Percentiles rank a stretch among this genome's conserved stretches.
Evolutionary conservation across 2,797 vertebrate genomes (phyloP).

Genomic region (Borostomias antarcticus): DNA sequence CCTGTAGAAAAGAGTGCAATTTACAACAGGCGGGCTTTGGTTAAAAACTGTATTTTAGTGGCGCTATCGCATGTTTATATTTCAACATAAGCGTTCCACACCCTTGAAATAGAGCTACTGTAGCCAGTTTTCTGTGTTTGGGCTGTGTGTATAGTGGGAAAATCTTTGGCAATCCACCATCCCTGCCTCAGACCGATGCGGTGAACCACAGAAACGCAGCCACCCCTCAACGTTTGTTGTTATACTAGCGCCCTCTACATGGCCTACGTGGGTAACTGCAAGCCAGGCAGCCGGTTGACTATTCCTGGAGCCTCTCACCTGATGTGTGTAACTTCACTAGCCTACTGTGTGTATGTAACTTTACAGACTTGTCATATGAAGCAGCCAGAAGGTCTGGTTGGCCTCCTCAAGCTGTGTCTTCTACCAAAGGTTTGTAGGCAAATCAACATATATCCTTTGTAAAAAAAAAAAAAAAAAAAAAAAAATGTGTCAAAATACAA

Average conservation of each 20-base stretch:
- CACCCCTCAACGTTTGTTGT: constrained; percentile 1
- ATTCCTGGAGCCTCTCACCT: background rate
- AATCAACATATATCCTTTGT: no score
- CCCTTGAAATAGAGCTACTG: background rate
- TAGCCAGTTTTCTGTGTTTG: background rate
- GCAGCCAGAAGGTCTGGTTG: constrained; percentile 83
- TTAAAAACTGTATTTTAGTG: background rate
- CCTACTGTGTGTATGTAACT: constrained; percentile 29
- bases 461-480: no score
- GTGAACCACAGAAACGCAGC: constrained; percentile 35
- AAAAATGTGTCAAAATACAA: background rate
- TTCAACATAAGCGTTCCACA: background rate
- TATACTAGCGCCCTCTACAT: constrained; percentile 18
- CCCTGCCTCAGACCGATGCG: constrained; percentile 26
- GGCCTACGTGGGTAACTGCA: constrained; percentile 21
- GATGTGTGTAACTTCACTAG: background rate
- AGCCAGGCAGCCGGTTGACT: constrained; percentile 13
- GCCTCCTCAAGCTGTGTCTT: constrained; percentile 77
- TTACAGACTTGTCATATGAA: constrained; percentile 84
- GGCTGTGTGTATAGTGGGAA: constrained; percentile 13
- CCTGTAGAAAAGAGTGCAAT: background rate
- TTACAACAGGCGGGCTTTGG: background rate
- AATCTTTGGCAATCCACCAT: constrained; percentile 10
- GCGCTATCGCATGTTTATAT: background rate
- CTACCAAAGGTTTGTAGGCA: constrained; percentile 77